A percentile compares a stretch with the other conserved stretches of the same genome.
Evolutionary conservation across 2,113 vertebrate species (phyloP).

Genomic region (Calyptomena viridis): DNA sequence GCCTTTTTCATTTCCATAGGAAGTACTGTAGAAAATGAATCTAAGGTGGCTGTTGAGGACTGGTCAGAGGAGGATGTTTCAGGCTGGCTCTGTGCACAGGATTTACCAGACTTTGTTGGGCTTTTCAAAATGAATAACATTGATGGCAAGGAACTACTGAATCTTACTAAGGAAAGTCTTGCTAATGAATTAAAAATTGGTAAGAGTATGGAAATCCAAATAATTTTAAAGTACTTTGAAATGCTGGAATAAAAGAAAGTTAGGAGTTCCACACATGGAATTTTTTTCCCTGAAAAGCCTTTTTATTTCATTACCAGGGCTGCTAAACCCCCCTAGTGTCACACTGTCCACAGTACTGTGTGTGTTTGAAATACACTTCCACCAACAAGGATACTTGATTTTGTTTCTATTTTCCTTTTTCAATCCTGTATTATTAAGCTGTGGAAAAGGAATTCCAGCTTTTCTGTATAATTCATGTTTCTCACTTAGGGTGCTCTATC

Average conservation of each 20-base stretch:
- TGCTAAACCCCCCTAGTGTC: neutral
- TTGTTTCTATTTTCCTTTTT: neutral
- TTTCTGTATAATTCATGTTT: neutral
- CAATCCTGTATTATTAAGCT: neutral
- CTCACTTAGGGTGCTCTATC: too few species aligned
- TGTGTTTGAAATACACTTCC: neutral
- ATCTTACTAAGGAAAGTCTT: slow-evolving; percentile 83
- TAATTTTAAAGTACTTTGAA: neutral
- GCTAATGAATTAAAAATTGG: slow-evolving; percentile 84
- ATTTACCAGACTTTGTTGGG: slow-evolving; percentile 73
- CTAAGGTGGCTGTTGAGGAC: slow-evolving; percentile 69
- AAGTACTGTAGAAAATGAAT: slow-evolving; percentile 51
- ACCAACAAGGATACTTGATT: neutral
- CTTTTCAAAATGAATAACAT: slow-evolving; percentile 85
- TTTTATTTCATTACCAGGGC: neutral
- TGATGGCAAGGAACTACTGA: slow-evolving; percentile 82
- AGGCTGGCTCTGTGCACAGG: slow-evolving; percentile 78
- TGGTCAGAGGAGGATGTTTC: slow-evolving; percentile 91
- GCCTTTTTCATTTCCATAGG: slow-evolving; percentile 67
- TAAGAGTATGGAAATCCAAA: slow-evolving; percentile 62
- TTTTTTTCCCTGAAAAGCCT: neutral
- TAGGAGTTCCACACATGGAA: neutral
- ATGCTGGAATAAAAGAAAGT: neutral
- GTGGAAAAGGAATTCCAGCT: neutral
- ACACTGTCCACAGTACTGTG: neutral